Conservation (phyloP, 2,113 vertebrate genomes). For the Galeopterus variegatus region DNA sequence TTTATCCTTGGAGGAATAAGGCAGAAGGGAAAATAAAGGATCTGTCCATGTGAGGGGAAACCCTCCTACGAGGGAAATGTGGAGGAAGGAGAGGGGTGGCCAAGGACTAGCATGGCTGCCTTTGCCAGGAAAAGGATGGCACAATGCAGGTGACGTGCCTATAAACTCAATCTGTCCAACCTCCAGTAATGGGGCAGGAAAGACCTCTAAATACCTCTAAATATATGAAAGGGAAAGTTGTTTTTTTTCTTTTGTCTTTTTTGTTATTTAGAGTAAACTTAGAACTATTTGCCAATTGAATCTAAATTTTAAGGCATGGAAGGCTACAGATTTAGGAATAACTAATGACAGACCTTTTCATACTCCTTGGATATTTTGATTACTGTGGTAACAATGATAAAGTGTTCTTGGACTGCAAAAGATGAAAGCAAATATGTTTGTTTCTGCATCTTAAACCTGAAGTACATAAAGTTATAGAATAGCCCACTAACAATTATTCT, state of each 20-base stretch:
- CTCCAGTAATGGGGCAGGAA: neutral
- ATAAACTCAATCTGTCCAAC: neutral
- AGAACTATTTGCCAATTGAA: neutral
- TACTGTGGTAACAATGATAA: neutral
- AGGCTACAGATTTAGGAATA: neutral
- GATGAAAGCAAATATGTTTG: slow-evolving; percentile 20
- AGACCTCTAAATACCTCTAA: neutral
- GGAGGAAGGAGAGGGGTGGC: neutral
- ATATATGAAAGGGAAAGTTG: neutral
- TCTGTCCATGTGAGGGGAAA: neutral
- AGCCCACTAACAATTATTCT: neutral
- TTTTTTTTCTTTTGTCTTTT: neutral
- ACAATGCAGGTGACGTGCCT: neutral
- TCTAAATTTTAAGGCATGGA: neutral
- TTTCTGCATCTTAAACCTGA: slow-evolving; percentile 28
- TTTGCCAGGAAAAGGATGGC: neutral
- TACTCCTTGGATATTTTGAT: neutral
- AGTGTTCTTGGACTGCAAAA: slow-evolving; percentile 38
- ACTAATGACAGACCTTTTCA: neutral
- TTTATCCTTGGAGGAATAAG: slow-evolving; percentile 23
- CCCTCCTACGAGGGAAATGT: neutral
- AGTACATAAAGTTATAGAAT: neutral
- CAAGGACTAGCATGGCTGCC: neutral
- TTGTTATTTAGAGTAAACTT: neutral
- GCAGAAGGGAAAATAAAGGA: neutral